A percentile compares a stretch with the other conserved stretches of the same genome.
phyloP scores from a whole-genome alignment of 2,797 vertebrate genomes.

The Diceros bicornis region DNA sequence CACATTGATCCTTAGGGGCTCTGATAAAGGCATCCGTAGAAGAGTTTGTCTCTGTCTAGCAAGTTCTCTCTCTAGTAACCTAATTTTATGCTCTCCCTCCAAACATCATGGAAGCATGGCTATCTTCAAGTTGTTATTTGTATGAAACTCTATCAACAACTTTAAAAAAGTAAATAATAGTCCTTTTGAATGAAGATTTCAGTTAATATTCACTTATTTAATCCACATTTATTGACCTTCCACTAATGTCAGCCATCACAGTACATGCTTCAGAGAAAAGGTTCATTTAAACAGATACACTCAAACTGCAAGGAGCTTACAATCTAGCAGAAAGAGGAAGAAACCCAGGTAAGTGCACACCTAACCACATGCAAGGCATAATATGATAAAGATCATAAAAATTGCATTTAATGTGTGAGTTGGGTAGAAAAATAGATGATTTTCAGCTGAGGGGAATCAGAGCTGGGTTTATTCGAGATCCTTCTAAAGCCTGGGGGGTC shows the following conservation, averaged over 20 bases:
- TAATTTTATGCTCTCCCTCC: background rate
- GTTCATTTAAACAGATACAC: background rate
- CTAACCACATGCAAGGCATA: background rate
- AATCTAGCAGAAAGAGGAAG: background rate
- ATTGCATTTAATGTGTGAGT: background rate
- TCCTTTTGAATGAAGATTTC: constrained; percentile 39
- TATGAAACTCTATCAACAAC: background rate
- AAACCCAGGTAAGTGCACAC: background rate
- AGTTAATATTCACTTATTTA: constrained; percentile 53
- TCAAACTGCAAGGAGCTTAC: background rate
- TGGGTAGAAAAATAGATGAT: background rate
- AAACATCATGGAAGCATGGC: background rate
- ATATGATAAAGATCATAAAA: background rate
- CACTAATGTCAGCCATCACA: background rate
- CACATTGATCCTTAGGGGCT: background rate
- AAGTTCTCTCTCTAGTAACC: background rate
- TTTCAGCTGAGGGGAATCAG: background rate
- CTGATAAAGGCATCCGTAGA: background rate
- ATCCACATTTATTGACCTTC: background rate
- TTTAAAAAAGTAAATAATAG: background rate
- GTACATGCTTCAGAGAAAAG: background rate
- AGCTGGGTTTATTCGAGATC: constrained; percentile 8
- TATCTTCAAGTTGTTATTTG: background rate
- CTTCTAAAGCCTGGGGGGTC: background rate
- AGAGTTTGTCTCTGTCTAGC: background rate